Evolutionary conservation across 2,113 vertebrate genomes (phyloP).

Genomic region (Charadrius vociferus): DNA sequence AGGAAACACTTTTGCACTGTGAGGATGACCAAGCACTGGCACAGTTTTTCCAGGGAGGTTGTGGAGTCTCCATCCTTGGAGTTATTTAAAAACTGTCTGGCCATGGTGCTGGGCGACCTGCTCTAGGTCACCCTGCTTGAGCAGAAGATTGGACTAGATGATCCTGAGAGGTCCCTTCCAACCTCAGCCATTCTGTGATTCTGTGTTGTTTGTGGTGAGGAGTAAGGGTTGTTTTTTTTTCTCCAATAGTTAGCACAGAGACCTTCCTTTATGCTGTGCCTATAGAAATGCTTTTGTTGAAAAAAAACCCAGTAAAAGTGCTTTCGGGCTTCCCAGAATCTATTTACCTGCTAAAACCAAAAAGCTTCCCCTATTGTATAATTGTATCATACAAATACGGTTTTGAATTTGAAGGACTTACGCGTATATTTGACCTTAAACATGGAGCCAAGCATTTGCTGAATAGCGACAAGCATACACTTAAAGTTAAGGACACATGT

Average conservation of each 20-base stretch:
- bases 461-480: not conserved
- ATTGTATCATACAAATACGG: not conserved
- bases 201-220: not conserved
- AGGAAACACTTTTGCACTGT: not conserved
- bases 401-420: not conserved
- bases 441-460: not conserved
- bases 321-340: not conserved
- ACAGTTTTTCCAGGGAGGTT: not conserved
- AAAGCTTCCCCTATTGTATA: not conserved
- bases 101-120: fast-evolving
- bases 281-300: not conserved
- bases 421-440: not conserved
- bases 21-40: not conserved
- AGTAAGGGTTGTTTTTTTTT: not conserved
- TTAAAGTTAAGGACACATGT: not conserved
- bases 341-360: not conserved
- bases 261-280: not conserved
- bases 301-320: not conserved
- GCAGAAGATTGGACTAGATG: not conserved
- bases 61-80: not conserved
- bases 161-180: not conserved
- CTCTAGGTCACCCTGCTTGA: not conserved
- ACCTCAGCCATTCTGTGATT: not conserved
- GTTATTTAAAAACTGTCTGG: not conserved
- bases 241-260: not conserved